Evolutionary conservation across 2,888 invertebrate genomes (phyloP).

Genomic region (Zygogramma bicolorata): DNA sequence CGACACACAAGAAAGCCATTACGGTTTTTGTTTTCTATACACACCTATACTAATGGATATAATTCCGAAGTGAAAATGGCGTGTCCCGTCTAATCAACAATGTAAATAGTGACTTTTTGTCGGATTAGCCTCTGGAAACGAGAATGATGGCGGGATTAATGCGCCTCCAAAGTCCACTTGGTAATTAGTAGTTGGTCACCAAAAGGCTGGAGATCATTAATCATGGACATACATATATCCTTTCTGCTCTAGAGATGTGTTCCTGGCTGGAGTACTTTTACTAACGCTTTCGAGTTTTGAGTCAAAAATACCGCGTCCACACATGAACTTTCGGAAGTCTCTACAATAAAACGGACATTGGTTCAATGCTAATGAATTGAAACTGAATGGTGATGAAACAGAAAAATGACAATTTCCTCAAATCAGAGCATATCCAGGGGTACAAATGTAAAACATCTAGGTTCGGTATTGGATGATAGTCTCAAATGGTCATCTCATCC

Average conservation of each 20-base stretch:
- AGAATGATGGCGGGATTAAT: constrained; percentile 39
- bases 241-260: constrained; percentile 37
- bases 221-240: constrained; percentile 39
- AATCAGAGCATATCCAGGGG: too few species aligned
- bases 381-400: too few species aligned
- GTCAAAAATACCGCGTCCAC: too few species aligned
- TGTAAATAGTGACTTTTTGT: constrained; percentile 45
- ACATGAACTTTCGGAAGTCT: too few species aligned
- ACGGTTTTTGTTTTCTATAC: constrained; percentile 40
- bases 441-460: too few species aligned
- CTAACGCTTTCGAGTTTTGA: not conserved
- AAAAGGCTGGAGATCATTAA: constrained; percentile 48
- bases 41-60: constrained; percentile 44
- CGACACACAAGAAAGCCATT: constrained; percentile 44
- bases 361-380: too few species aligned
- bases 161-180: constrained; percentile 41
- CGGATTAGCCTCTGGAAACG: constrained; percentile 32
- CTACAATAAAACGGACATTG: too few species aligned
- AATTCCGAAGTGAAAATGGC: constrained; percentile 41
- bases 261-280: not conserved
- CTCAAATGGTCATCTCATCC: too few species aligned
- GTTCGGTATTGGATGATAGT: too few species aligned
- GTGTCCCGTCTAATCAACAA: constrained; percentile 42
- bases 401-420: too few species aligned
- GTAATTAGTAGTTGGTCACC: constrained; percentile 50